Conservation (phyloP, 2,888 invertebrate genomes). For the Cephus spinipes region DNA sequence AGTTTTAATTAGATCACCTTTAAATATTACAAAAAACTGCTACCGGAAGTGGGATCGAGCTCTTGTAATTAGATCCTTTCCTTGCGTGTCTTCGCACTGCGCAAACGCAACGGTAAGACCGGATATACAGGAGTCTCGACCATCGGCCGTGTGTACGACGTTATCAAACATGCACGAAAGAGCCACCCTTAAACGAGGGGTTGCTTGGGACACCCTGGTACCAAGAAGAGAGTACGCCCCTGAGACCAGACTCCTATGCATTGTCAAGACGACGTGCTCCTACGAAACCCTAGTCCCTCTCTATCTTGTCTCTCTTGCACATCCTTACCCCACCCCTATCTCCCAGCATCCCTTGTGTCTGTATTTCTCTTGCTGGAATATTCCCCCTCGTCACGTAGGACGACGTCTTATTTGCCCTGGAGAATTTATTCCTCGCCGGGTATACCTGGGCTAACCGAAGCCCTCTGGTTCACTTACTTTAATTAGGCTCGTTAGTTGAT, state of each 20-base stretch:
- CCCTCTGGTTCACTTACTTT: no score
- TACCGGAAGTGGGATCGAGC: no score
- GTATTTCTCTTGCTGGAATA: conserved; percentile 26
- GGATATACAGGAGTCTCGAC: neutral
- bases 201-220: neutral
- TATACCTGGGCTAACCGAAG: neutral
- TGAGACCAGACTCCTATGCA: conserved; percentile 22
- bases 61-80: no score
- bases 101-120: neutral
- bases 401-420: conserved; percentile 47
- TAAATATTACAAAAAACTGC: no score
- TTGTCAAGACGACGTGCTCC: conserved; percentile 35
- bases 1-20: no score
- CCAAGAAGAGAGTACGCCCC: conserved; percentile 13
- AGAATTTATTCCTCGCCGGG: conserved; percentile 40
- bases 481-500: no score
- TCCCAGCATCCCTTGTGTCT: no score
- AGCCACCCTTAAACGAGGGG: neutral
- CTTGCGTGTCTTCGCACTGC: neutral
- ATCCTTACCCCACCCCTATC: no score
- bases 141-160: conserved; percentile 33
- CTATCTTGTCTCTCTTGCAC: conserved; percentile 9
- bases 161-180: conserved; percentile 39
- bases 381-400: conserved; percentile 32
- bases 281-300: conserved; percentile 28